Base-by-base conservation (phyloP, 2,888 invertebrate species). In the Aphidius colemani region DNA sequence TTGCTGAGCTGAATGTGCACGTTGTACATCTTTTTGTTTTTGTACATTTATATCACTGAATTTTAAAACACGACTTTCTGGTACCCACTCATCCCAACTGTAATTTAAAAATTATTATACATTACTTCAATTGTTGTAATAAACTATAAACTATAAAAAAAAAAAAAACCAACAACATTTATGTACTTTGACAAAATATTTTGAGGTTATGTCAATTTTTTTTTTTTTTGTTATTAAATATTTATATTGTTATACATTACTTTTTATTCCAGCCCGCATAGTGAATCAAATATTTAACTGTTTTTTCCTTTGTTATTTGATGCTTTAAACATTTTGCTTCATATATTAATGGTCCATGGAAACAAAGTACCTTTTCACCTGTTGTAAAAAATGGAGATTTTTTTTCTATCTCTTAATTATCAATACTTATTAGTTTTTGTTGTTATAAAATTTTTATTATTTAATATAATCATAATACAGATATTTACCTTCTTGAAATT, bases 201-300 rank as follows among this genome's bases (percentile, higher is more conserved):
- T 30, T 30, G 5, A 51, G 59, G 53, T 59, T 64, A 49, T 40
- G 11, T 51, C 4, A 3, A 55, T 18, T n/a, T 18, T 18, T 50
- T 11, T 50, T 11, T 39, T 46, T 41, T 48, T 64, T 65, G 67
- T 64, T 9, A 10, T 39, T 18, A 48, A n/a, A 18, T 11, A 53
- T 49, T 1, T 46, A 9, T 7, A 39, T 53, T 45, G 30, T n/a
- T 18, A 18, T 8, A 43, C 53, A 87, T 85, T 86, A 96, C 95
- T 95, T 97, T 85, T 97, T 98, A 80, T 96, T 98, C 98, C 98
- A 98, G 2, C 97, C 97, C 71, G 95, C 95, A 82, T 98, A 98
- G 83, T 98, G 98, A 70, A 98, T 95, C 66, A 94, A 90, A 84
- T 97, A 97, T 78, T 93, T 90, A 7, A 94, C 87, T 82, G 91